A percentile compares a stretch with the other conserved stretches of the same genome.
Conservation (phyloP, 2,797 vertebrate species). For the Falco biarmicus region DNA sequence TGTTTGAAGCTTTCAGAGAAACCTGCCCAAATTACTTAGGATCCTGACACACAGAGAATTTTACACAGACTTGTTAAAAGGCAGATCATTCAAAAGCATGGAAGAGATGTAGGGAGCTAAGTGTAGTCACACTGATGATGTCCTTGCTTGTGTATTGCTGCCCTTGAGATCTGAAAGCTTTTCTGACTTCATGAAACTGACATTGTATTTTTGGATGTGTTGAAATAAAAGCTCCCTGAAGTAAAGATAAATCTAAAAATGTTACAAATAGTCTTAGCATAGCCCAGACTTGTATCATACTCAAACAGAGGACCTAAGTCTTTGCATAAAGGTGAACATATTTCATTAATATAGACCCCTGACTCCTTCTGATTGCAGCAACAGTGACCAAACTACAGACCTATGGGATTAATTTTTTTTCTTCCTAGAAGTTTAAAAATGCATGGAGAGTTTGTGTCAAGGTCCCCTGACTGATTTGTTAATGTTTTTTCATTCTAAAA, state of each 20-base stretch:
- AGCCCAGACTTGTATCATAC: too few species aligned
- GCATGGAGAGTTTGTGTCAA: not conserved
- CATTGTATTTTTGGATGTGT: accelerated
- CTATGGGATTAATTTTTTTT: not conserved
- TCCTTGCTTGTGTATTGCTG: not conserved
- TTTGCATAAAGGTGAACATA: not conserved
- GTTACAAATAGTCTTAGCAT: not conserved
- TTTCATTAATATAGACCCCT: not conserved
- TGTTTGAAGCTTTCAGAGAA: not conserved
- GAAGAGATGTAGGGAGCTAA: not conserved
- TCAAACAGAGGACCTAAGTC: not conserved
- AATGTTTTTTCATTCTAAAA: conserved; percentile 64
- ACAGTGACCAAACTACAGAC: not conserved
- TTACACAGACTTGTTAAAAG: not conserved
- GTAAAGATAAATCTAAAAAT: not conserved
- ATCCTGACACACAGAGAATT: not conserved
- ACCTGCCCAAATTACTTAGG: not conserved
- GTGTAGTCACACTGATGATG: not conserved
- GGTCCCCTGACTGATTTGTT: not conserved
- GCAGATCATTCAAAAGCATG: not conserved
- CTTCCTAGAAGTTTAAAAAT: not conserved
- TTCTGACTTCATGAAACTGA: not conserved
- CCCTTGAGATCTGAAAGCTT: not conserved
- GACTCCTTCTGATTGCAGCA: not conserved
- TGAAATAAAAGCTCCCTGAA: not conserved